Conservation (phyloP, 2,113 vertebrate genomes). For the Plectropomus leopardus region DNA sequence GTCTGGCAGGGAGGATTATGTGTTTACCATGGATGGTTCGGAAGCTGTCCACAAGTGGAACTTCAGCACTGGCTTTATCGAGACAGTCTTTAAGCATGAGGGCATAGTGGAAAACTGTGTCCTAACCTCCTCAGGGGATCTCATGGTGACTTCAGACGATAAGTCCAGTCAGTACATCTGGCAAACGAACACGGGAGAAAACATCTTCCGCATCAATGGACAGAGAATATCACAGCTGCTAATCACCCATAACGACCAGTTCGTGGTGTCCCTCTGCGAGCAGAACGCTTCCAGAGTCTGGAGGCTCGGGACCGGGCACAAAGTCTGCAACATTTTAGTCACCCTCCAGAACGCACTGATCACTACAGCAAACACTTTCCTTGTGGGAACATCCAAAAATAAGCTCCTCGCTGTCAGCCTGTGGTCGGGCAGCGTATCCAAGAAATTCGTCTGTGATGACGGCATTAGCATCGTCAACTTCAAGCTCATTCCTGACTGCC, state of each 20-base stretch:
- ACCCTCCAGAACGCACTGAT: conserved; percentile 97
- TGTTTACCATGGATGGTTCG: conserved; percentile 96
- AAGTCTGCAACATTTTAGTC: conserved; percentile 98
- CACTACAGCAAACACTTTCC: conserved; percentile 97
- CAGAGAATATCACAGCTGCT: conserved; percentile 96
- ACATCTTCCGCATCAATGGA: conserved; percentile 97
- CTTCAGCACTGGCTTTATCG: conserved; percentile 96
- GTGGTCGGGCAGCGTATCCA: conserved; percentile 98
- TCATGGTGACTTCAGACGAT: conserved; percentile 98
- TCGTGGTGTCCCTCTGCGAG: conserved; percentile 98
- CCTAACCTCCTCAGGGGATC: conserved; percentile 93
- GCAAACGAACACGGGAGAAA: conserved; percentile 95
- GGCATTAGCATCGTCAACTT: conserved; percentile 95
- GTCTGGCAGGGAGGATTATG: conserved; percentile 93
- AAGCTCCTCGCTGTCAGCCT: conserved; percentile 97
- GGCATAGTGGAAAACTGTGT: conserved; percentile 97
- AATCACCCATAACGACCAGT: conserved; percentile 98
- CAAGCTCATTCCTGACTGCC: conserved; percentile 96
- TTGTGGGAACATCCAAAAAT: conserved; percentile 95
- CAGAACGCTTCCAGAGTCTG: conserved; percentile 98
- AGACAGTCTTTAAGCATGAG: conserved; percentile 97
- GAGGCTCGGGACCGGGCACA: conserved; percentile 95
- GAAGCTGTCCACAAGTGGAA: conserved; percentile 98
- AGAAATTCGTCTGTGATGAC: conserved; percentile 97
- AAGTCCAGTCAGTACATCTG: conserved; percentile 98